Conservation (phyloP, 1,140 invertebrate species). For the Venustaconcha ellipsiformis region DNA sequence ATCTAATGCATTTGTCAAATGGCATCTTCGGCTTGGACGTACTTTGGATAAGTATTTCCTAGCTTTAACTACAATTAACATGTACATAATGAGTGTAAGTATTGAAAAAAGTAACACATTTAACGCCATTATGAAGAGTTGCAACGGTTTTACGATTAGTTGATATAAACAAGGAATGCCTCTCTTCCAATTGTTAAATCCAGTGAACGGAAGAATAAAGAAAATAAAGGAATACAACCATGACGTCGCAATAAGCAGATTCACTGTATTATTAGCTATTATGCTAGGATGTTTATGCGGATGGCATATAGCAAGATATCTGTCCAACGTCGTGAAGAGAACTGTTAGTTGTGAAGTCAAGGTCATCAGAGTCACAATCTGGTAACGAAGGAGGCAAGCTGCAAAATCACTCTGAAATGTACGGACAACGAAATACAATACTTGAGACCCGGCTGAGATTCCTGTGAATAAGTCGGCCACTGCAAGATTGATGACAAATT, state of each 20-base stretch:
- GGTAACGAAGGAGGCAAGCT: conserved; percentile 28
- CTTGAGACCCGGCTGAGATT: conserved; percentile 17
- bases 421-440: conserved; percentile 31
- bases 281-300: conserved; percentile 26
- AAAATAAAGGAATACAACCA: conserved; percentile 20
- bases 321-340: conserved; percentile 32
- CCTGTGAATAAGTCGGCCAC: conserved; percentile 37
- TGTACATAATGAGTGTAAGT: conserved; percentile 27
- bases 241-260: conserved; percentile 7
- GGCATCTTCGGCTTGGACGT: background rate
- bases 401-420: conserved; percentile 8
- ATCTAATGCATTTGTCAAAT: no score
- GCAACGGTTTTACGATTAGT: conserved; percentile 1
- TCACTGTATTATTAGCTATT: conserved; percentile 16
- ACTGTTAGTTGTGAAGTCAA: conserved; percentile 29
- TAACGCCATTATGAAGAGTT: conserved; percentile 4
- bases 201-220: conserved; percentile 11
- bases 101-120: conserved; percentile 16
- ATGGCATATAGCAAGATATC: conserved; percentile 37
- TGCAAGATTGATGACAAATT: conserved; percentile 35
- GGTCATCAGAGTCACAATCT: conserved; percentile 23
- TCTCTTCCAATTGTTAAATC: conserved; percentile 25
- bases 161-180: conserved; percentile 13
- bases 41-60: conserved; percentile 23
- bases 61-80: conserved; percentile 26